Percentiles rank a stretch among this genome's conserved stretches.
Evolutionary conservation across 1,140 invertebrate species (phyloP).

Genomic region (Geopemphigus sp.): DNA sequence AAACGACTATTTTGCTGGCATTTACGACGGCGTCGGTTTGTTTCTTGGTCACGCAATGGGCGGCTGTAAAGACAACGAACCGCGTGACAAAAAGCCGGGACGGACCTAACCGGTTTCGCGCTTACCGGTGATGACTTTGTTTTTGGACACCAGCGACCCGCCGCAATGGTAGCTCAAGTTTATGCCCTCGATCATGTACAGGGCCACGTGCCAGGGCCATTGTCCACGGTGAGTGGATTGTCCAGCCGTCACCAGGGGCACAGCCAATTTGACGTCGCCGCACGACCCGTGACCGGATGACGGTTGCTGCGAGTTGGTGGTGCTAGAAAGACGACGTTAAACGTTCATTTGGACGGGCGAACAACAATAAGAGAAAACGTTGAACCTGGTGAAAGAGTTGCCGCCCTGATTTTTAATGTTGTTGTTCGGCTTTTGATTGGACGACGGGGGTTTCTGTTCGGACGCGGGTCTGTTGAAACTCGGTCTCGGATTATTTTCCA

Average conservation of each 20-base stretch:
- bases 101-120: background rate
- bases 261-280: conserved; percentile 51
- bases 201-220: conserved; percentile 62
- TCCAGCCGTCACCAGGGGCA: conserved; percentile 59
- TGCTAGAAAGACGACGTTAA: too few species aligned
- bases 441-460: background rate
- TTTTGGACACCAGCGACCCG: conserved; percentile 53
- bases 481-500: background rate
- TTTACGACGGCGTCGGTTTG: conserved; percentile 45
- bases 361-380: too few species aligned
- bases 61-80: conserved; percentile 52
- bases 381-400: background rate
- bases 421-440: conserved; percentile 16
- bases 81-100: background rate
- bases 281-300: background rate
- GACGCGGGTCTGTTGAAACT: background rate
- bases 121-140: conserved; percentile 54
- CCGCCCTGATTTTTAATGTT: background rate
- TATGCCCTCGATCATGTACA: conserved; percentile 59
- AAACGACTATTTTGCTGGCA: conserved; percentile 52
- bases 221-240: conserved; percentile 59
- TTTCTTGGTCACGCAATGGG: conserved; percentile 54
- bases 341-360: too few species aligned
- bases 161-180: conserved; percentile 55
- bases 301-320: background rate